Evolutionary conservation across 1,140 invertebrate species (phyloP), one percentile per base, ranked within the genome.

Genomic region (Microplitis mediator): DNA sequence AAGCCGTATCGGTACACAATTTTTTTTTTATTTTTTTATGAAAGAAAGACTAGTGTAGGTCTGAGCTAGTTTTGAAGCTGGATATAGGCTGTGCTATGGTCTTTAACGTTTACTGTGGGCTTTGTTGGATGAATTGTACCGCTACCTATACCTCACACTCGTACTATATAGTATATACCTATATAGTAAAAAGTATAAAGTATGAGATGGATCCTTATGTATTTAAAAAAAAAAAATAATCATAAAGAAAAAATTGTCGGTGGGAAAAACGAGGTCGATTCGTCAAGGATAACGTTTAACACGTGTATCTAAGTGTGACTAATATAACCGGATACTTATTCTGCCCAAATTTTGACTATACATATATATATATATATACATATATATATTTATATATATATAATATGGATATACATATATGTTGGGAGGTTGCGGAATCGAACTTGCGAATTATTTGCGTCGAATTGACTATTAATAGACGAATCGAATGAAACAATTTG

Each of bases 251-350:
- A 23, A 23, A 23, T 23, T 8, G 23, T 23, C 56, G 56, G 80
- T 85, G 85, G 82, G 83, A 86, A 86, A 86, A 85, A 80, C 73
- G 79, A 72, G 73, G 72, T 58, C 81, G 80, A 84, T 84, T 83
- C 80, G 83, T 81, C 80, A 85, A 76, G 84, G 79, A 80, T 82
- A 80, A 81, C 74, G 66, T 76, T 66, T 69, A 79, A 79, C 81
- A 80, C 83, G 81, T 84, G 81, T 81, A 77, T 76, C 76, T 74
- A 61, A 71, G 82, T 84, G 81, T 86, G 80, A 85, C 84, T 78
- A 86, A 86, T 86, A 83, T 81, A 84, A 85, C 84, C 85, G 85
- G 85, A 86, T 86, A 86, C 81, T 16, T 5, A 31, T 23, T 58
- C 9, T 23, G 56, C 23, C 39, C 2, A 45, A 45, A 45, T 9